These are phyloP conservation scores for Stegophylla sp. DNA, from an alignment of 2,888 invertebrate species.

Conservation along the genomic window DNA sequence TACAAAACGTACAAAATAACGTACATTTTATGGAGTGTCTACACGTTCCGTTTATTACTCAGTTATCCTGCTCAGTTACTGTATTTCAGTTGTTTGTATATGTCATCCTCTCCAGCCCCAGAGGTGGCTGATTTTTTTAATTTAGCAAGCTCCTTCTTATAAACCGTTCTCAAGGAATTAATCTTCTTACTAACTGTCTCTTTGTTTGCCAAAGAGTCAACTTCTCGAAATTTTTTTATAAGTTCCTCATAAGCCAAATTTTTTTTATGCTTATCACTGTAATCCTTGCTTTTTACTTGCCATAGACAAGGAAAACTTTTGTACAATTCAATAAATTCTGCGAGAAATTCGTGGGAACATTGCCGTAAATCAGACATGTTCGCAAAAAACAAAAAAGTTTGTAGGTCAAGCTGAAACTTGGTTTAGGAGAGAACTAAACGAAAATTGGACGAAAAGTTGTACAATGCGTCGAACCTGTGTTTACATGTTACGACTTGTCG, in stretches of 20 bases:
- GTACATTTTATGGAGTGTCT: too few relatives aligned
- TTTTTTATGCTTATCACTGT: conserved; percentile 32
- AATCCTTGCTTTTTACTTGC: conserved; percentile 7
- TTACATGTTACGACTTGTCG: too few relatives aligned
- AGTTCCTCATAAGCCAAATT: not conserved
- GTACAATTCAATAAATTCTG: conserved; percentile 11
- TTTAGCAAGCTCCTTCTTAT: conserved; percentile 12
- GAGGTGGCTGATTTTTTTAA: not conserved
- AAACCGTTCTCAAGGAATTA: conserved; percentile 28
- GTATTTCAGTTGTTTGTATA: too few relatives aligned
- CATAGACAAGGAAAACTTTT: conserved; percentile 28
- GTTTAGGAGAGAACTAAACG: too few relatives aligned
- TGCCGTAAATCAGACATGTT: conserved; percentile 30
- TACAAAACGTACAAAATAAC: too few relatives aligned
- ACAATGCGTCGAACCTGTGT: too few relatives aligned
- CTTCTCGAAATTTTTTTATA: conserved; percentile 1
- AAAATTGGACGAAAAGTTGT: too few relatives aligned
- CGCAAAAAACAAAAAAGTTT: not conserved
- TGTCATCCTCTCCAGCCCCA: not conserved
- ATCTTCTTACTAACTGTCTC: conserved; percentile 27
- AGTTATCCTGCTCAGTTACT: too few relatives aligned
- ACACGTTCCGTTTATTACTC: too few relatives aligned
- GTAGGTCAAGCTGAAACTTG: too few relatives aligned
- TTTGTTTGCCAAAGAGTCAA: conserved; percentile 16
- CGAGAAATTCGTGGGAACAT: conserved; percentile 5